Percentiles rank a stretch among this genome's conserved stretches.
phyloP scores from a whole-genome alignment of 1,140 invertebrate species.

The Magallana ariakensis region DNA sequence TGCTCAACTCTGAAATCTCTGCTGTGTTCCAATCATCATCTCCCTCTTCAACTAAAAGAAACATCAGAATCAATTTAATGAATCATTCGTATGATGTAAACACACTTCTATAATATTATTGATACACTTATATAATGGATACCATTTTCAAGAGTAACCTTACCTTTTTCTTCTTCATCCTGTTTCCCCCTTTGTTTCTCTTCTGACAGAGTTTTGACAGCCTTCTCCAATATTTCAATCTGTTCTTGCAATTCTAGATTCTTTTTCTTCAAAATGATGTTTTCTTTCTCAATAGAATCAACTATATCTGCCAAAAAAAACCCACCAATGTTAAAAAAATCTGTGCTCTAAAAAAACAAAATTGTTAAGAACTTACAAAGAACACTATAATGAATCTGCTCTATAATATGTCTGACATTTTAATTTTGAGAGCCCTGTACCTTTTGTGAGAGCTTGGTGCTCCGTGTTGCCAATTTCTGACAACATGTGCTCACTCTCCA shows the following conservation, averaged over 20 bases:
- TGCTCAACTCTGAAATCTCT: slow-evolving; percentile 63
- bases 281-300: slow-evolving; percentile 80
- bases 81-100: no score
- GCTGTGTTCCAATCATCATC: slow-evolving; percentile 54
- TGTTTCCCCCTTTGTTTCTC: slow-evolving; percentile 52
- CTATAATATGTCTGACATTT: no score
- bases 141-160: not conserved
- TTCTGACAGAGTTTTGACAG: slow-evolving; percentile 56
- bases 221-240: slow-evolving; percentile 68
- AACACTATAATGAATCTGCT: no score
- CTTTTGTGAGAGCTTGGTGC: slow-evolving; percentile 74
- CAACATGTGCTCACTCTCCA: slow-evolving; percentile 78
- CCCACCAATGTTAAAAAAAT: no score
- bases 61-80: not conserved
- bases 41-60: slow-evolving; percentile 21
- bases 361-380: no score
- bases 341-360: no score
- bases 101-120: no score
- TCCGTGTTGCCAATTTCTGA: slow-evolving; percentile 78
- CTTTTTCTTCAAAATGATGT: slow-evolving; percentile 75
- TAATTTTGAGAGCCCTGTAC: slow-evolving; percentile 23
- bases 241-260: slow-evolving; percentile 72
- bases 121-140: no score
- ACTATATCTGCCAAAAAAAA: slow-evolving; percentile 74
- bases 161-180: slow-evolving; percentile 9